These are phyloP conservation scores for Hydractinia symbiolongicarpus DNA, from an alignment of 30 jellyfish, hydroid and myxozoan species.

Conservation along the genomic window DNA sequence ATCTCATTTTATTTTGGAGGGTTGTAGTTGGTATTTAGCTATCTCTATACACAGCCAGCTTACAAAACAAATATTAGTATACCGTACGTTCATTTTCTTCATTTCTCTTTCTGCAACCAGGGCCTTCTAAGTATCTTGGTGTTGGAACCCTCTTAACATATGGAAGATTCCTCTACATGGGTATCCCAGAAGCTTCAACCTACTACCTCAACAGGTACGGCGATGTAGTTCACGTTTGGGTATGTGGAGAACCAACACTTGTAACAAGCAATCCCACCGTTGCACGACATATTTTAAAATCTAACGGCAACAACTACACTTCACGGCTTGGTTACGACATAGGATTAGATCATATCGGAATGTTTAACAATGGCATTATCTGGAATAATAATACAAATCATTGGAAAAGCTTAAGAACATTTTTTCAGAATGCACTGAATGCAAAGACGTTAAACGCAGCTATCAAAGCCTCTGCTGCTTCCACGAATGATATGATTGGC, in stretches of 20 bases:
- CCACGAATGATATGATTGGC: neutral
- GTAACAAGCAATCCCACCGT: neutral
- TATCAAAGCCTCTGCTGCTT: neutral
- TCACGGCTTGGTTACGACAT: neutral
- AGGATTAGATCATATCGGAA: neutral
- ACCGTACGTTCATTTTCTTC: too few relatives aligned
- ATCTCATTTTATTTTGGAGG: too few relatives aligned
- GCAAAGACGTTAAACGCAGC: neutral
- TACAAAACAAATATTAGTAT: too few relatives aligned
- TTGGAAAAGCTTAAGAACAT: neutral
- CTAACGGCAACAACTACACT: neutral
- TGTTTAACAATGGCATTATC: neutral
- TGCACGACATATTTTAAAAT: neutral
- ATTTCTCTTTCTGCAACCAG: neutral
- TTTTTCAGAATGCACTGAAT: neutral
- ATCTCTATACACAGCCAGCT: too few relatives aligned
- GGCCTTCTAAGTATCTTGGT: neutral
- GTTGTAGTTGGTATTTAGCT: too few relatives aligned
- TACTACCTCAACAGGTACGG: neutral
- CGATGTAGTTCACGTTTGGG: neutral
- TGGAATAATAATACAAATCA: neutral
- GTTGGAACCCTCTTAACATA: neutral
- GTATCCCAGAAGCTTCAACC: neutral
- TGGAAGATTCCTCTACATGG: neutral
- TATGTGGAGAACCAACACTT: neutral